Percentiles rank a stretch among this genome's conserved stretches.
Evolutionary conservation across 2,888 invertebrate species (phyloP).

Genomic region (Zaprionus bogoriensis): DNA sequence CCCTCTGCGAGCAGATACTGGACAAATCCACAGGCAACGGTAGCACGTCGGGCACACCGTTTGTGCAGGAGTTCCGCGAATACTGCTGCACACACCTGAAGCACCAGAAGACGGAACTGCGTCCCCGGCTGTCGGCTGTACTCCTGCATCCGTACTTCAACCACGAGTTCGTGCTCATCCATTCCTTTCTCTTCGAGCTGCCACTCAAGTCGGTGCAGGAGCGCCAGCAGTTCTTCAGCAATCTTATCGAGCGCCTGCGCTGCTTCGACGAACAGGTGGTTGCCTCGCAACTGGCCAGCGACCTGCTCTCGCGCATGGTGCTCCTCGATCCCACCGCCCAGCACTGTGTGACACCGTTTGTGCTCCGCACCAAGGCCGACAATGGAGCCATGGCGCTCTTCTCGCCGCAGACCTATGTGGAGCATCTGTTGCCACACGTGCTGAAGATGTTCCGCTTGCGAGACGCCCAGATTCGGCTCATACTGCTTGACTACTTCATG

Average conservation of each 20-base stretch:
- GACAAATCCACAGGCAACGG: constrained; percentile 18
- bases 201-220: constrained; percentile 91
- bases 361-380: constrained; percentile 84
- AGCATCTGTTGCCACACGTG: constrained; percentile 89
- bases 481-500: constrained; percentile 90
- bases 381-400: constrained; percentile 87
- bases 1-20: constrained; percentile 89
- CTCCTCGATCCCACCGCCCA: constrained; percentile 92
- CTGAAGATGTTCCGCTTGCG: constrained; percentile 92
- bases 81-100: constrained; percentile 88
- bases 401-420: constrained; percentile 87
- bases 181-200: constrained; percentile 91
- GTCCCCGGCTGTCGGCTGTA: constrained; percentile 87
- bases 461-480: constrained; percentile 91
- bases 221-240: constrained; percentile 90
- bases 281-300: constrained; percentile 90
- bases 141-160: constrained; percentile 91
- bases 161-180: constrained; percentile 92
- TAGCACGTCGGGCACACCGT: constrained; percentile 85
- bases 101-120: constrained; percentile 85
- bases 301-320: constrained; percentile 92
- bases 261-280: constrained; percentile 91
- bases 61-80: constrained; percentile 87
- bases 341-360: constrained; percentile 81
- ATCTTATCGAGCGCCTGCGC: constrained; percentile 87